Conservation (phyloP, 2,113 vertebrate species). For the Circaetus gallicus region DNA sequence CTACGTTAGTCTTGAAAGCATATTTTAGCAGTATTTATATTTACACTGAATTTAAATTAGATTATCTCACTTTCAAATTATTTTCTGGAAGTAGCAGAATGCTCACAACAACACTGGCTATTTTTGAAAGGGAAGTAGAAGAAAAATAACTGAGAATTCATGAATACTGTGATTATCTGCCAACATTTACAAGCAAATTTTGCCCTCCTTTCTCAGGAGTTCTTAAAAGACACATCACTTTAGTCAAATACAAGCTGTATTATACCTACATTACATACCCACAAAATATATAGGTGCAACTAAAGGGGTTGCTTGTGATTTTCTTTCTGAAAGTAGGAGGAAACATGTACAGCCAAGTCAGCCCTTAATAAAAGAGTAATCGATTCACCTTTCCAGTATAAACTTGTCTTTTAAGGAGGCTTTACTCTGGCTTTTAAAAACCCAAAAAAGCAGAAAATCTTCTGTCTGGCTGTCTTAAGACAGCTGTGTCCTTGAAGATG, state of each 20-base stretch:
- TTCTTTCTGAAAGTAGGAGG: neutral
- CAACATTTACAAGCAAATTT: neutral
- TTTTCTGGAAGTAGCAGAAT: slow-evolving; percentile 26
- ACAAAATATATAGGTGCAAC: neutral
- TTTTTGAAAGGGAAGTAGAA: neutral
- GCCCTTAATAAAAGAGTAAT: neutral
- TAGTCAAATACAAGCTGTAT: neutral
- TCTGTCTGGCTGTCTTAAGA: neutral
- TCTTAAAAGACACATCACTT: neutral
- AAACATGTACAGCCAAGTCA: neutral
- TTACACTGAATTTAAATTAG: slow-evolving; percentile 42
- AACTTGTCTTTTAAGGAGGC: neutral
- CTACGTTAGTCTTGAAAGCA: neutral
- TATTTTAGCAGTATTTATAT: slow-evolving; percentile 40
- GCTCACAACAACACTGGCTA: neutral
- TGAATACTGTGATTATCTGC: neutral
- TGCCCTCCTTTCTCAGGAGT: neutral
- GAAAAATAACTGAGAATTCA: neutral
- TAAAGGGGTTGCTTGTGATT: neutral
- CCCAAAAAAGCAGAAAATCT: neutral
- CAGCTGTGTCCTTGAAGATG: neutral
- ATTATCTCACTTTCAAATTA: slow-evolving; percentile 22
- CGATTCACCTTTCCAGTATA: neutral
- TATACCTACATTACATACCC: neutral
- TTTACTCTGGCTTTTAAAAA: neutral